phyloP scores from a whole-genome alignment of 2,888 invertebrate species.

The Celastrina argiolus region DNA sequence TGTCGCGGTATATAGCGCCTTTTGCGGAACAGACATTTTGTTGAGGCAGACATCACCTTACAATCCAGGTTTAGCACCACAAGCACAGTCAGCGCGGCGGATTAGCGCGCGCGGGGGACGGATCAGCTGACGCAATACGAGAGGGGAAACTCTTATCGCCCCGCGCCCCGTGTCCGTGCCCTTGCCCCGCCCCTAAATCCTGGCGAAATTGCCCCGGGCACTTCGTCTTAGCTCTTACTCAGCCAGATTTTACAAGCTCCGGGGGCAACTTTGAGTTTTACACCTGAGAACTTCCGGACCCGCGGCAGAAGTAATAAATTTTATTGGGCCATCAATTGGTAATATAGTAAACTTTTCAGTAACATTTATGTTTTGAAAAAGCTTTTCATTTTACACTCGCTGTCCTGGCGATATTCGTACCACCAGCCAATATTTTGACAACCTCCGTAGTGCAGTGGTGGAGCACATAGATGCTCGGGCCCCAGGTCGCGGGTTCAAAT shows the following conservation, averaged over 20 bases:
- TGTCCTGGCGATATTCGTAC: too few species aligned
- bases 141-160: not conserved
- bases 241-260: not conserved
- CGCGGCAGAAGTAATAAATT: not conserved
- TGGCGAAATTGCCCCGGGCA: not conserved
- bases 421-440: too few species aligned
- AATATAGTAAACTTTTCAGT: too few species aligned
- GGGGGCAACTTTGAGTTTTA: not conserved
- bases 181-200: not conserved
- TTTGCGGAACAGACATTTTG: not conserved
- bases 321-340: not conserved
- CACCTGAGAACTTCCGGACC: not conserved
- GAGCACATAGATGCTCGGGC: too few species aligned
- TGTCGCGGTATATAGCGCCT: not conserved
- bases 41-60: not conserved
- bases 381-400: too few species aligned
- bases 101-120: not conserved
- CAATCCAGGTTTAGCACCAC: not conserved
- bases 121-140: too few species aligned
- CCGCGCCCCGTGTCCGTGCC: too few species aligned
- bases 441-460: too few species aligned
- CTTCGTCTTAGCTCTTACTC: not conserved
- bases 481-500: too few species aligned
- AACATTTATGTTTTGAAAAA: too few species aligned
- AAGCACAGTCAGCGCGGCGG: not conserved